Conservation (phyloP, 2,113 vertebrate genomes). For the Bothrops jararaca region DNA sequence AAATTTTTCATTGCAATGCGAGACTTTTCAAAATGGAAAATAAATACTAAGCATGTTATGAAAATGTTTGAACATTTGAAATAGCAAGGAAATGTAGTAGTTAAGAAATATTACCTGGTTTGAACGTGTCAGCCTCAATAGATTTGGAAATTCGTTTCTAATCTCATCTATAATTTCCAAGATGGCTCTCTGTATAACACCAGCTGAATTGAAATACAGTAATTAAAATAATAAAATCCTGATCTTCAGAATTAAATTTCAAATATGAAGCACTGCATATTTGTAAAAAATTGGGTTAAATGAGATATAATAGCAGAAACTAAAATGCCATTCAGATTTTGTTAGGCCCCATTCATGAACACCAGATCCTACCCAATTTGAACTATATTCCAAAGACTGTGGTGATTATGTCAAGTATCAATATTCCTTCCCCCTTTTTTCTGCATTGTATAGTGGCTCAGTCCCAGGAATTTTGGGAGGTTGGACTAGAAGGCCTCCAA, state of each 20-base stretch:
- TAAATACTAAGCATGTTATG: not conserved
- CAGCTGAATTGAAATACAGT: conserved; percentile 41
- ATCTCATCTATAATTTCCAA: conserved; percentile 61
- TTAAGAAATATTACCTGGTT: conserved; percentile 44
- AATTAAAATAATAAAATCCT: not conserved
- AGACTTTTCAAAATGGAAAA: not conserved
- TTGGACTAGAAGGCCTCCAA: not conserved
- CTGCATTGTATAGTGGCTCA: not conserved
- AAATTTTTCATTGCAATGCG: not conserved
- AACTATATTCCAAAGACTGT: not conserved
- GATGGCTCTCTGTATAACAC: conserved; percentile 55
- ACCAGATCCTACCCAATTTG: not conserved
- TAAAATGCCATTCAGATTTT: not conserved
- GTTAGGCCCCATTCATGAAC: not conserved
- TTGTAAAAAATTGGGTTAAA: not conserved
- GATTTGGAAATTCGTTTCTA: conserved; percentile 56
- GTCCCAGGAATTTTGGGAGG: not conserved
- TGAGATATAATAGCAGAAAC: not conserved
- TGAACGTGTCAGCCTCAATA: conserved; percentile 50
- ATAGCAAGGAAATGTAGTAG: not conserved
- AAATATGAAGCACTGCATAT: not conserved
- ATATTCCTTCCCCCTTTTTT: not conserved
- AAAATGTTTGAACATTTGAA: not conserved
- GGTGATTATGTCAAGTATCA: not conserved
- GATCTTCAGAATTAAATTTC: not conserved